These are phyloP conservation scores for Trisateles emortualis DNA, from an alignment of 2,888 invertebrate genomes.

Conservation along the genomic window DNA sequence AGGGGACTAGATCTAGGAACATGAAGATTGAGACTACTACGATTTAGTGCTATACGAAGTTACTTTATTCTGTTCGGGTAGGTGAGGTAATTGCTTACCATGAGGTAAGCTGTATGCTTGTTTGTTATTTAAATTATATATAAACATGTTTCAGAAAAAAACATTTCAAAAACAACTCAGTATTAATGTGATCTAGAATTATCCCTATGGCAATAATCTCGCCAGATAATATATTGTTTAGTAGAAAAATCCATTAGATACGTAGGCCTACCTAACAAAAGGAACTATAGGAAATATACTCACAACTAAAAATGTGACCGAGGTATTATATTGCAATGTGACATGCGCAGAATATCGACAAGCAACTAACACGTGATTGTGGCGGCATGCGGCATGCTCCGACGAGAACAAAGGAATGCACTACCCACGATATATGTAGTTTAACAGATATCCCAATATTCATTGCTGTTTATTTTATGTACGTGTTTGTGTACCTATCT, in stretches of 20 bases:
- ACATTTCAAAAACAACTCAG: no score
- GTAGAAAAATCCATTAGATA: no score
- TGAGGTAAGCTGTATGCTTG: no score
- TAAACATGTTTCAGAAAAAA: no score
- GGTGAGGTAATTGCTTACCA: no score
- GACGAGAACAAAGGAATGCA: constrained; percentile 47
- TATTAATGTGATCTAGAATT: no score
- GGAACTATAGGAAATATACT: no score
- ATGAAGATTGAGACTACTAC: not conserved
- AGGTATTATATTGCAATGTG: constrained; percentile 37
- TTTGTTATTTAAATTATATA: no score
- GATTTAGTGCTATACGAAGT: not conserved
- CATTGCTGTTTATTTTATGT: constrained; percentile 4
- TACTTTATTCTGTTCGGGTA: no score
- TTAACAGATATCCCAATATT: constrained; percentile 17
- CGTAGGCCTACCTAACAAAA: no score
- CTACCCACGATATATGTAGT: constrained; percentile 27
- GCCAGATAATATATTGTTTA: no score
- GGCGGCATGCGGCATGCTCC: constrained; percentile 35
- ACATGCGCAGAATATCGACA: constrained; percentile 31
- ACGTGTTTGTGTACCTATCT: not conserved
- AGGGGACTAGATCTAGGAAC: not conserved
- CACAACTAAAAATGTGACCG: constrained; percentile 16
- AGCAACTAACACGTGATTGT: constrained; percentile 43
- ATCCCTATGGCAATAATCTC: no score